Evolutionary conservation across 2,113 vertebrate species (phyloP).

Genomic region (Eublepharis macularius): DNA sequence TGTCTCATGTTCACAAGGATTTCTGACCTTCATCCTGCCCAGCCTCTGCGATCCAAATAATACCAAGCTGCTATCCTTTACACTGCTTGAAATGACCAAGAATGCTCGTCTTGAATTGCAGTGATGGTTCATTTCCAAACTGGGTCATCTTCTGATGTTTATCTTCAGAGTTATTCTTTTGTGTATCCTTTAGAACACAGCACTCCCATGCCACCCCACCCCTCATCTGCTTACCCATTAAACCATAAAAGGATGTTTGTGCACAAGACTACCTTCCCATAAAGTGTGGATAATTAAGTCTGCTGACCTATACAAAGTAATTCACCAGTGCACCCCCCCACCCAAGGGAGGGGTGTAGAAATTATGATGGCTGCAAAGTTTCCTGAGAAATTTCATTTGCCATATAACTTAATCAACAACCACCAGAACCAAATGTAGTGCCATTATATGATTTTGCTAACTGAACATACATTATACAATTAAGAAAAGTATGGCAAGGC

Average conservation of each 20-base stretch:
- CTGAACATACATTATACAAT: neutral
- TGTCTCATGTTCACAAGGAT: slow-evolving; percentile 34
- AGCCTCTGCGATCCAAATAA: neutral
- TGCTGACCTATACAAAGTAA: neutral
- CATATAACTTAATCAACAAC: neutral
- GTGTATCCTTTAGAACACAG: no score
- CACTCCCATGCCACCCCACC: no score
- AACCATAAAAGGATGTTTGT: neutral
- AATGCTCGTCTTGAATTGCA: slow-evolving; percentile 22
- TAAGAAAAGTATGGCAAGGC: slow-evolving; percentile 40
- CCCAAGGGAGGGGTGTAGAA: neutral
- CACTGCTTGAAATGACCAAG: slow-evolving; percentile 50
- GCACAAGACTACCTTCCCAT: neutral
- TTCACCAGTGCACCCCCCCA: no score
- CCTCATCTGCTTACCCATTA: neutral
- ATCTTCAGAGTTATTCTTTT: neutral
- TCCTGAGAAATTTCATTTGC: neutral
- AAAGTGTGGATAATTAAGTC: neutral
- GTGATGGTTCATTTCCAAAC: slow-evolving; percentile 45
- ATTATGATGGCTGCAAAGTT: neutral
- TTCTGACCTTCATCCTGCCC: slow-evolving; percentile 41
- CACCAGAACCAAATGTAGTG: neutral
- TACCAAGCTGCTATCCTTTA: slow-evolving; percentile 30
- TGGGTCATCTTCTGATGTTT: neutral
- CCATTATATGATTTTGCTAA: neutral